Conservation (phyloP, 1,140 invertebrate genomes). For the Gonioctena quinquepunctata region DNA sequence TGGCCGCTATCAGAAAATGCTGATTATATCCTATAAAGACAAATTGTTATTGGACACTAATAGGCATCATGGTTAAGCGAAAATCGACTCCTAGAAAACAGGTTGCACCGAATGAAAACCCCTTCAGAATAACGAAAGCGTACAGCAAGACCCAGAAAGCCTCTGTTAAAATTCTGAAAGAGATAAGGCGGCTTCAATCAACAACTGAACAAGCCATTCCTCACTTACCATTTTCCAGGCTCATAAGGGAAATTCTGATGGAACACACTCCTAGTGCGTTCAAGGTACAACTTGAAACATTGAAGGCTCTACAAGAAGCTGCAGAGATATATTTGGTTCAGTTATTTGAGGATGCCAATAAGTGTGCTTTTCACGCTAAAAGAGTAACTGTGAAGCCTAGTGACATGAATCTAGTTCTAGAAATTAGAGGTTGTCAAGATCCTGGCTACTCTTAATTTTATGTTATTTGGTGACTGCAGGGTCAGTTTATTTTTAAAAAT, state of each 20-base stretch:
- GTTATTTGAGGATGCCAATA: constrained; percentile 74
- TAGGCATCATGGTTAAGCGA: background rate
- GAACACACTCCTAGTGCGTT: background rate
- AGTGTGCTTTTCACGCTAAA: constrained; percentile 73
- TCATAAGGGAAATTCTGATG: constrained; percentile 49
- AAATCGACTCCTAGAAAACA: constrained; percentile 3
- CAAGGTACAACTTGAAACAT: constrained; percentile 62
- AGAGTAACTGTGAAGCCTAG: constrained; percentile 75
- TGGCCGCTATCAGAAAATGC: no score
- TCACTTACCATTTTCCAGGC: constrained; percentile 45
- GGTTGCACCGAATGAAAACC: background rate
- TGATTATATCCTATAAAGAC: no score
- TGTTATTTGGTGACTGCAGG: background rate
- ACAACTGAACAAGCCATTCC: constrained; percentile 36
- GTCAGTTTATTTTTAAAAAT: no score
- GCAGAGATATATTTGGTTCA: constrained; percentile 76
- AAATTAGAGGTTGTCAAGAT: constrained; percentile 54
- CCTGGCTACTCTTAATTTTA: constrained; percentile 12
- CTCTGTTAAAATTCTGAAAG: background rate
- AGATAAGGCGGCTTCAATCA: constrained; percentile 1
- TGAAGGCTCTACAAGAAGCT: constrained; percentile 69
- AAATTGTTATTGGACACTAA: no score
- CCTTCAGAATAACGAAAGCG: background rate
- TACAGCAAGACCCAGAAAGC: background rate
- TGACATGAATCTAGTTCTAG: constrained; percentile 60